phyloP scores from a whole-genome alignment of 2,888 invertebrate genomes.

The Vannuccia rotundouncinata region DNA sequence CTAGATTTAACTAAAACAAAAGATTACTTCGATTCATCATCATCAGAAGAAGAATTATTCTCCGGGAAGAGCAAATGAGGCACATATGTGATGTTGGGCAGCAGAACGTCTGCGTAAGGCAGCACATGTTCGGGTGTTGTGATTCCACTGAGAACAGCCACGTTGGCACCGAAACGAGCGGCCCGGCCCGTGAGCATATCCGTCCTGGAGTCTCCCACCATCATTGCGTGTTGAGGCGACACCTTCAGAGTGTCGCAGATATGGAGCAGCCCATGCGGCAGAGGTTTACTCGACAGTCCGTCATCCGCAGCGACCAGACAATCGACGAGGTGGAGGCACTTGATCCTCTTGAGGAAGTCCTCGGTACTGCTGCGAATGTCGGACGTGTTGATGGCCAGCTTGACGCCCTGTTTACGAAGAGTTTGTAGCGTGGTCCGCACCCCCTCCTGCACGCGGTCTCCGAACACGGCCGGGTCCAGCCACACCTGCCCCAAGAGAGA shows the following conservation, averaged over 20 bases:
- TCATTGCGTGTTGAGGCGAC: conserved; percentile 3
- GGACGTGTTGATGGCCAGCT: conserved; percentile 57
- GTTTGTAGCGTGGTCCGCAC: conserved; percentile 44
- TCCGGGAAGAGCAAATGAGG: conserved; percentile 23
- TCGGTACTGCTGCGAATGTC: conserved; percentile 49
- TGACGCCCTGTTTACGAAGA: conserved; percentile 52
- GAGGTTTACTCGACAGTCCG: conserved; percentile 55
- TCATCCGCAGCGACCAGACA: conserved; percentile 58
- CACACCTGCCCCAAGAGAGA: too few species aligned
- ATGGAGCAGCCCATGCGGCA: conserved; percentile 55
- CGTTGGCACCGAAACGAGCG: conserved; percentile 47
- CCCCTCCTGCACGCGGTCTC: conserved; percentile 25
- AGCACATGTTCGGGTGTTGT: conserved; percentile 30
- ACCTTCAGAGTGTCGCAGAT: conserved; percentile 49
- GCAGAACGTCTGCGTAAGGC: conserved; percentile 32
- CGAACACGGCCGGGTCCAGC: conserved; percentile 31
- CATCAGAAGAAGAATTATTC: neutral
- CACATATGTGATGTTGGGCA: conserved; percentile 37
- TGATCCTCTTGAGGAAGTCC: conserved; percentile 34
- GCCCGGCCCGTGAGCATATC: conserved; percentile 46
- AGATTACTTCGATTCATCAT: too few species aligned
- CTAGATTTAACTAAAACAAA: too few species aligned
- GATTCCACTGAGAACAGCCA: conserved; percentile 51
- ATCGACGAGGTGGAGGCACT: conserved; percentile 50
- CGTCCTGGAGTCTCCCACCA: conserved; percentile 28